These are phyloP conservation scores for Syrrhaptes paradoxus DNA, from an alignment of 2,113 vertebrate genomes.

Conservation along the genomic window DNA sequence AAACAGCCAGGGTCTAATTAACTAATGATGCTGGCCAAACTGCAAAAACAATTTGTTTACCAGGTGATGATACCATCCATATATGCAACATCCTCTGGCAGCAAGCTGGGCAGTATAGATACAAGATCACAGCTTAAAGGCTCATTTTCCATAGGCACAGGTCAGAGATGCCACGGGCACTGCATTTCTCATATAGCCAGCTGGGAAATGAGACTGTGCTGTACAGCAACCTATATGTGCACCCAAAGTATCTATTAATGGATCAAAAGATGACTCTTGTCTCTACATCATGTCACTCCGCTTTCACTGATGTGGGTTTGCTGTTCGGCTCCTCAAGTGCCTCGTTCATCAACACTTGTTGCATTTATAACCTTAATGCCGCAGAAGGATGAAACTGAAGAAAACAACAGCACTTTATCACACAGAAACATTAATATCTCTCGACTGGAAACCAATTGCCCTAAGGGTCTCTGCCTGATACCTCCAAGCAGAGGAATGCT, in stretches of 20 bases:
- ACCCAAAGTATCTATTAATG: neutral
- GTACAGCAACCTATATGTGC: neutral
- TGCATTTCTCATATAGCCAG: neutral
- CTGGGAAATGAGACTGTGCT: neutral
- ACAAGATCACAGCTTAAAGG: neutral
- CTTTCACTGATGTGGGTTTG: neutral
- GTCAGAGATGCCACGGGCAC: neutral
- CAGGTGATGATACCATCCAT: neutral
- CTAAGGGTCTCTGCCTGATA: conserved; percentile 3
- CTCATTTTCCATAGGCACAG: neutral
- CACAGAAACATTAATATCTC: conserved; percentile 24
- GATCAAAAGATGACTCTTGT: neutral
- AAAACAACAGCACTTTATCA: conserved; percentile 44
- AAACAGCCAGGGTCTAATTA: conserved; percentile 60
- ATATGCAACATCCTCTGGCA: neutral
- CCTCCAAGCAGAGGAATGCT: conserved; percentile 14
- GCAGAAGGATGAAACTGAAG: conserved; percentile 11
- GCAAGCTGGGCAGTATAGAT: neutral
- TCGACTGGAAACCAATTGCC: conserved; percentile 35
- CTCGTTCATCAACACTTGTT: conserved; percentile 33
- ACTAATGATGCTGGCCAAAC: conserved; percentile 51
- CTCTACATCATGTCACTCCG: neutral
- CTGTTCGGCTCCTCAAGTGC: neutral
- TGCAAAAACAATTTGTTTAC: conserved; percentile 21
- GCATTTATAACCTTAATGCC: neutral